Evolutionary conservation across 2,113 vertebrate species (phyloP), one percentile per base, ranked within the genome.

Genomic region (Ammodramus savannarum): DNA sequence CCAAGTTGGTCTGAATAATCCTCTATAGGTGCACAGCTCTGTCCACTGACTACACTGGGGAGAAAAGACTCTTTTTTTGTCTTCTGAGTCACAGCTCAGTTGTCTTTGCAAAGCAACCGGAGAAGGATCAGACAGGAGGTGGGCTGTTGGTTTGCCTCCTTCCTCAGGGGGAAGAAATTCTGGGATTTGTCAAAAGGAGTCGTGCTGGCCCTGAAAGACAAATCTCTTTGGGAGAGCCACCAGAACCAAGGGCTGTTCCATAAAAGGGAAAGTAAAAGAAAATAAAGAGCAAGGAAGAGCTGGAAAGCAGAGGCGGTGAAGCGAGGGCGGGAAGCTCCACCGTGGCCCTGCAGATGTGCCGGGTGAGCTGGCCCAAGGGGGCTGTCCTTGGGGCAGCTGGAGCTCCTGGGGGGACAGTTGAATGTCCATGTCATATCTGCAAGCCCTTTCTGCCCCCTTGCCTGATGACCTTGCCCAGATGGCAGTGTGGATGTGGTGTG

Each of bases 251-350:
- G 27, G 15, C 14, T 79, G 10, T 36, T 77, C n/a, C 10, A 5
- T 39, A 25, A 75, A 68, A 54, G 21, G 27, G 14, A 34, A 52
- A 62, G 23, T 32, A 63, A 71, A 75, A 38, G 19, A 23, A 59
- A 74, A 57, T 29, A 75, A 41, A 16, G 39, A 41, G 5, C 41
- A 61, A 16, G 4, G 38, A 85, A 36, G 36, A 29, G 20, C 25
- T 66, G 68, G 36, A 51, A 84, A 65, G 51, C 41, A 31, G 44
- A 84, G 54, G 10, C 0, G 0, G 41, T 32, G n/a, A n/a, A 46
- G 38, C 16, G 31, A 29, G 32, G 25, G 20, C 1, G 3, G 0
- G 0, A 17, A 44, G 39, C 4, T 39, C 29, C 4, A 1, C 0
- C 7, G 9, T 2, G 7, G 38, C n/a, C 39, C 20, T 0, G 3